These are phyloP conservation scores for Hippoglossus hippoglossus DNA, from an alignment of 2,797 vertebrate genomes.

Conservation along the genomic window DNA sequence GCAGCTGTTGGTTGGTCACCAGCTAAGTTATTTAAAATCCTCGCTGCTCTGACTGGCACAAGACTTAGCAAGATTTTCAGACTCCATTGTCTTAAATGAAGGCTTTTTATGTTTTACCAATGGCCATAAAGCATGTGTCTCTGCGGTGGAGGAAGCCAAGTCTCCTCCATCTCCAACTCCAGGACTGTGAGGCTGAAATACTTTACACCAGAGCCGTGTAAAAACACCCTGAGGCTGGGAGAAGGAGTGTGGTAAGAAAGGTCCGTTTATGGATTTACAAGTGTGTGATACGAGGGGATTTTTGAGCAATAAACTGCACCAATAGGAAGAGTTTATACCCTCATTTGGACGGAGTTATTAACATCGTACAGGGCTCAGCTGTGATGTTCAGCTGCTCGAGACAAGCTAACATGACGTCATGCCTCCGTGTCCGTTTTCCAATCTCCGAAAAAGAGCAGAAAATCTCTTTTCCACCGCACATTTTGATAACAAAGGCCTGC, in stretches of 20 bases:
- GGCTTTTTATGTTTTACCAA: slow-evolving; percentile 49
- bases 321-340: slow-evolving; percentile 16
- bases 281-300: slow-evolving; percentile 7
- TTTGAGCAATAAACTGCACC: slow-evolving; percentile 13
- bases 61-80: slow-evolving; percentile 48
- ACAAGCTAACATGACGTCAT: slow-evolving; percentile 22
- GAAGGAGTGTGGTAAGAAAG: slow-evolving; percentile 4
- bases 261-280: not conserved
- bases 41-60: slow-evolving; percentile 14
- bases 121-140: slow-evolving; percentile 65
- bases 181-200: slow-evolving; percentile 42
- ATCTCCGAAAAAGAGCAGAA: slow-evolving; percentile 11
- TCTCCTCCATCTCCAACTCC: slow-evolving; percentile 24
- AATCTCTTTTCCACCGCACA: slow-evolving; percentile 45
- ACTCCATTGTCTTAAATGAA: slow-evolving; percentile 70
- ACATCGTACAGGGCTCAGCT: slow-evolving; percentile 20
- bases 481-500: slow-evolving; percentile 40
- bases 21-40: slow-evolving; percentile 43
- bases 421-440: slow-evolving; percentile 6
- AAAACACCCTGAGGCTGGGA: slow-evolving; percentile 16
- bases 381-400: slow-evolving; percentile 32
- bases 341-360: slow-evolving; percentile 35
- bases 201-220: slow-evolving; percentile 31
- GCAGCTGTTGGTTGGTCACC: slow-evolving; percentile 23
- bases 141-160: slow-evolving; percentile 40